Evolutionary conservation across 2,888 invertebrate species (phyloP).

Genomic region (Microctonus brassicae): DNA sequence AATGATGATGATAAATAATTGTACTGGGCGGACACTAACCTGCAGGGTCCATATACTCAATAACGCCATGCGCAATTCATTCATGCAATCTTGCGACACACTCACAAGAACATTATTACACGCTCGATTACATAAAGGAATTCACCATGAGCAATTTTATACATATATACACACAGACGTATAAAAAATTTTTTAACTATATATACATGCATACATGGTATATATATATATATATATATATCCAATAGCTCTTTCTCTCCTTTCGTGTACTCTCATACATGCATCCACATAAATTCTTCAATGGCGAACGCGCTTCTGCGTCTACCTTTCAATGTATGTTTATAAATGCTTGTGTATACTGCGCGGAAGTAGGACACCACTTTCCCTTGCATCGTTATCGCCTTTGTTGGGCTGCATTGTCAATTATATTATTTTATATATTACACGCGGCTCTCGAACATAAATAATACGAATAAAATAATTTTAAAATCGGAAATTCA

Average conservation of each 20-base stretch:
- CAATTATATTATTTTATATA: slow-evolving; percentile 12
- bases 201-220: slow-evolving; percentile 15
- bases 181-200: slow-evolving; percentile 43
- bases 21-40: neutral
- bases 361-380: slow-evolving; percentile 62
- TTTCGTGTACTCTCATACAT: slow-evolving; percentile 8
- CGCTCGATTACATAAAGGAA: slow-evolving; percentile 62
- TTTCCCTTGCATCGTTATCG: slow-evolving; percentile 53
- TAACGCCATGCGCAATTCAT: slow-evolving; percentile 55
- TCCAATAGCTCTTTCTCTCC: slow-evolving; percentile 19
- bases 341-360: slow-evolving; percentile 4
- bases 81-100: slow-evolving; percentile 63
- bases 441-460: slow-evolving; percentile 19
- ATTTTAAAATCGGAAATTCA: neutral
- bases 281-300: neutral
- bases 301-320: neutral
- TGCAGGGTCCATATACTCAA: slow-evolving; percentile 8
- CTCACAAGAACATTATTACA: slow-evolving; percentile 51
- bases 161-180: slow-evolving; percentile 22
- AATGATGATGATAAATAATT: slow-evolving; percentile 6
- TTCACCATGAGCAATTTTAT: slow-evolving; percentile 41
- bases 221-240: too few species aligned
- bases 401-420: slow-evolving; percentile 29
- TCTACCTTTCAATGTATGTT: slow-evolving; percentile 1
- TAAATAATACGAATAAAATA: neutral